Conservation (phyloP, 64 coral and sea anemone genomes). For the Acropora yongei region DNA sequence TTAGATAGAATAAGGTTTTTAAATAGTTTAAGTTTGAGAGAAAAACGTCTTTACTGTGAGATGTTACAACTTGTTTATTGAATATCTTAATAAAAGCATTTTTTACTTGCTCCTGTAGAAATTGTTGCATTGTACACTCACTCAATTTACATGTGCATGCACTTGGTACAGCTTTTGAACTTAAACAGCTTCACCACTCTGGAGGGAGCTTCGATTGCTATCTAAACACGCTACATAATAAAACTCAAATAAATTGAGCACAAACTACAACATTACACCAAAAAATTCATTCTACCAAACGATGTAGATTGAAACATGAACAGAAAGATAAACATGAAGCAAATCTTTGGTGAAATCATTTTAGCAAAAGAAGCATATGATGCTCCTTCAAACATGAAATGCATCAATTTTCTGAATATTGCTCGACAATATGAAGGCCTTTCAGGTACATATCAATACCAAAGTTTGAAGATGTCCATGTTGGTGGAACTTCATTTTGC, state of each 20-base stretch:
- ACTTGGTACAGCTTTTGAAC: too few species aligned
- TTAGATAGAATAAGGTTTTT: neutral
- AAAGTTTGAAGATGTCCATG: conserved; percentile 74
- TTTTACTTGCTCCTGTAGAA: neutral
- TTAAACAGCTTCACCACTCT: neutral
- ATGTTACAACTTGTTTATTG: neutral
- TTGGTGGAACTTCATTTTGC: conserved; percentile 41
- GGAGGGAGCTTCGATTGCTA: neutral
- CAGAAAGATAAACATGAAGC: neutral
- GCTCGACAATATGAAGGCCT: conserved; percentile 23
- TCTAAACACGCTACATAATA: neutral
- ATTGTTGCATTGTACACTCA: too few species aligned
- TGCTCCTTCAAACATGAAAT: neutral
- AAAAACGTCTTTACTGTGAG: neutral
- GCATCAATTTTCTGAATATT: conserved; percentile 5
- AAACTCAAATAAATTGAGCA: neutral
- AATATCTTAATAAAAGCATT: neutral
- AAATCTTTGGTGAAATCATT: conserved; percentile 17
- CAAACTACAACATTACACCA: too few species aligned
- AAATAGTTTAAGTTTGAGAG: neutral
- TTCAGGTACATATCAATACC: conserved; percentile 72
- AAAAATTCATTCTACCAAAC: too few species aligned
- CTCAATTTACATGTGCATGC: too few species aligned
- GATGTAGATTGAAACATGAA: neutral
- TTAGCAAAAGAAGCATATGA: neutral